Percentiles rank a stretch among this genome's conserved stretches.
phyloP scores from a whole-genome alignment of 2,888 invertebrate genomes.

The Polyploca ridens region DNA sequence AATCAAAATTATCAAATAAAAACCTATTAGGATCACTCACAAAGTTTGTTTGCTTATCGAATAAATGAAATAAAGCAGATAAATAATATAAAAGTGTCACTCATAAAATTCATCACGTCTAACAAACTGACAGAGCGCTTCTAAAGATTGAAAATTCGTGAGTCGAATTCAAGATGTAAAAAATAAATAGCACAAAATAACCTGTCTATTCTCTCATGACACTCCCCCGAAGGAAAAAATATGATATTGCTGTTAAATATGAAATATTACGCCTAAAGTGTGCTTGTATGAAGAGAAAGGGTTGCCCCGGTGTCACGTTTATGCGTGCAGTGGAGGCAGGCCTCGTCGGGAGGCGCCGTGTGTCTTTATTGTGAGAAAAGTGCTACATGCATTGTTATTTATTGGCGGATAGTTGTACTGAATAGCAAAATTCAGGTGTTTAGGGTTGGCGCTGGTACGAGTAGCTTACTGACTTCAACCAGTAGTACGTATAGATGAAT shows the following conservation, averaged over 20 bases:
- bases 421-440: too few relatives aligned
- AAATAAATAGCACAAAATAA: conserved; percentile 30
- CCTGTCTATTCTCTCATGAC: conserved; percentile 13
- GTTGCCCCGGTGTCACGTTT: conserved; percentile 70
- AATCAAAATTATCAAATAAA: too few relatives aligned
- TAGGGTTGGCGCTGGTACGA: too few relatives aligned
- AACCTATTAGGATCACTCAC: neutral
- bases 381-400: too few relatives aligned
- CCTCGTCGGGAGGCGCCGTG: conserved; percentile 42
- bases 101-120: neutral
- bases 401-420: too few relatives aligned
- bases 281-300: conserved; percentile 77
- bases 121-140: neutral
- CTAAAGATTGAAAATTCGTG: neutral
- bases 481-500: too few relatives aligned
- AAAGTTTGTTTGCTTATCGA: too few relatives aligned
- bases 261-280: conserved; percentile 73
- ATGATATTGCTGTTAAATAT: conserved; percentile 72
- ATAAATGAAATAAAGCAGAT: too few relatives aligned
- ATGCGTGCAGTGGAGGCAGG: conserved; percentile 36
- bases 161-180: conserved; percentile 24
- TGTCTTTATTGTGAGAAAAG: conserved; percentile 66
- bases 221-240: conserved; percentile 64
- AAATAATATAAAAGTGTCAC: neutral
- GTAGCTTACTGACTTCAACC: too few relatives aligned